phyloP scores from a whole-genome alignment of 37 sponge, comb jelly and placozoan genomes.

The Cliona cf. orientalis region DNA sequence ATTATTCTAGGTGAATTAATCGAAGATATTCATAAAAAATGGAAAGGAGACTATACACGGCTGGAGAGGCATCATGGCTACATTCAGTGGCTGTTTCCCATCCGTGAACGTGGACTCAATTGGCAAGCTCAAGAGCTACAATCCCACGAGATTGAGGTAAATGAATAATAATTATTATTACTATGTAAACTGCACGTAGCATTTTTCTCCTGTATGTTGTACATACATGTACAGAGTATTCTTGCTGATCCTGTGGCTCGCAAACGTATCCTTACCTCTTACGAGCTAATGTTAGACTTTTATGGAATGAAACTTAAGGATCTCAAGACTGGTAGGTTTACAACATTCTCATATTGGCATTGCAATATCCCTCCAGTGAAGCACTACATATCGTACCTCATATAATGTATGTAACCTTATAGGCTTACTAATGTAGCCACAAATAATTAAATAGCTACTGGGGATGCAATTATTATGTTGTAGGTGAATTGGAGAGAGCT shows the following conservation, averaged over 20 bases:
- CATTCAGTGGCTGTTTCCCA: constrained; percentile 78
- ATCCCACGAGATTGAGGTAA: constrained; percentile 63
- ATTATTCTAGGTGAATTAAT: background rate
- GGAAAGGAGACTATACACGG: background rate
- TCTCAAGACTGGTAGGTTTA: background rate
- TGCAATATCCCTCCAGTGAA: no score
- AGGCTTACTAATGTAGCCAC: background rate
- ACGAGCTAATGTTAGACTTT: constrained; percentile 84
- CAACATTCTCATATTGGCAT: no score
- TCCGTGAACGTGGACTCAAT: constrained; percentile 75
- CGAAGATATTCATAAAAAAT: background rate
- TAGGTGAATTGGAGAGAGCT: constrained; percentile 51
- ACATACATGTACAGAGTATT: constrained; percentile 26
- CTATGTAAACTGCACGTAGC: constrained; percentile 14
- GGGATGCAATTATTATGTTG: background rate
- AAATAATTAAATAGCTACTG: background rate
- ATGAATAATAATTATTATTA: background rate
- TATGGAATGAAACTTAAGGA: constrained; percentile 78
- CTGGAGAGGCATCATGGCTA: constrained; percentile 16
- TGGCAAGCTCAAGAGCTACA: constrained; percentile 65
- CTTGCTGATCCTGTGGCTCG: constrained; percentile 18
- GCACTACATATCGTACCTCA: background rate
- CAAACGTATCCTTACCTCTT: constrained; percentile 57
- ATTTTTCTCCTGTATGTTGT: background rate
- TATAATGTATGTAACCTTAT: background rate